phyloP scores from a whole-genome alignment of 2,797 vertebrate genomes.

The Pseudochirops cupreus region DNA sequence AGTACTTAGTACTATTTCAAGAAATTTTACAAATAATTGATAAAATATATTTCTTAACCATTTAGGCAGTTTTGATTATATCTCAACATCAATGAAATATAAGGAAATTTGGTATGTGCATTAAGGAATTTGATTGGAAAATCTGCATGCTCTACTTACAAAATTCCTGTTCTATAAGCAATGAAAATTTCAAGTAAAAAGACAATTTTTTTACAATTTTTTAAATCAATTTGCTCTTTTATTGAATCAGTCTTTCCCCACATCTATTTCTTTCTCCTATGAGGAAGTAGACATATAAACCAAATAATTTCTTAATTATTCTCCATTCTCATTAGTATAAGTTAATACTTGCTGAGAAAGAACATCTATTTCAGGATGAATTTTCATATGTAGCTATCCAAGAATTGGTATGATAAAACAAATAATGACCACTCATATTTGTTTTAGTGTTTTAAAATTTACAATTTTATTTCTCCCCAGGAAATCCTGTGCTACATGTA shows the following conservation, averaged over 20 bases:
- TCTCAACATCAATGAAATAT: not conserved
- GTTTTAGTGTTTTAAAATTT: too few relatives aligned
- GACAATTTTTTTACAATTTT: not conserved
- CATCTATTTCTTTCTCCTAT: not conserved
- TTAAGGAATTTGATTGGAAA: not conserved
- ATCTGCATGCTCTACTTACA: not conserved
- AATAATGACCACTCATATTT: too few relatives aligned
- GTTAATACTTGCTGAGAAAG: not conserved
- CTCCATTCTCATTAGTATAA: not conserved
- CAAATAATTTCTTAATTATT: not conserved
- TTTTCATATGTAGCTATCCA: too few relatives aligned
- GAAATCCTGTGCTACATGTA: too few relatives aligned
- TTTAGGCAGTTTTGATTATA: slow-evolving; percentile 26
- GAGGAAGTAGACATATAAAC: slow-evolving; percentile 3
- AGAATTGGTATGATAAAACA: too few relatives aligned
- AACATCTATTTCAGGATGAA: not conserved
- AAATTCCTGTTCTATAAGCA: not conserved
- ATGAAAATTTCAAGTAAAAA: slow-evolving; percentile 4
- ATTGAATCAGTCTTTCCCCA: not conserved
- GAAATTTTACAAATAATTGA: slow-evolving; percentile 30
- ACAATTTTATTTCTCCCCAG: too few relatives aligned
- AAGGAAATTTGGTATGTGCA: not conserved
- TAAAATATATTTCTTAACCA: slow-evolving; percentile 7
- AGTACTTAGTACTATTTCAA: not conserved
- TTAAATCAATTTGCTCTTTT: not conserved